phyloP scores from a whole-genome alignment of 2,113 vertebrate species.

The Meles meles region DNA sequence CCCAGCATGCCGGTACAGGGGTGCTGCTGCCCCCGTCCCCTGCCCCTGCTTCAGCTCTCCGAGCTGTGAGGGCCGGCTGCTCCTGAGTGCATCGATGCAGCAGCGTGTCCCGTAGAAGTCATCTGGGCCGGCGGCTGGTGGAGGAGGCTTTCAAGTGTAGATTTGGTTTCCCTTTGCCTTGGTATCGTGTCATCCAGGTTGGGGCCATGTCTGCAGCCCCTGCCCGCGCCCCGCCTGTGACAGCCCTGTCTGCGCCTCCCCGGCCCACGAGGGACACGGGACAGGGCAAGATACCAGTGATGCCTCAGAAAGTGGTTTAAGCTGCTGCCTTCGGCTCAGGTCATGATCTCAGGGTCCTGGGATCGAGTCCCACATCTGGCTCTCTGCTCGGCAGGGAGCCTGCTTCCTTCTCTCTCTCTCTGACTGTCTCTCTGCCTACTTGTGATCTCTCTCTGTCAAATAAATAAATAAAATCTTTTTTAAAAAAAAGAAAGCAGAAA shows the following conservation, averaged over 20 bases:
- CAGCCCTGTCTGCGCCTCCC: neutral
- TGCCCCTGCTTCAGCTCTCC: neutral
- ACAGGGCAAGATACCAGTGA: neutral
- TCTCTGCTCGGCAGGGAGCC: no score
- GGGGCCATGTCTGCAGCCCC: neutral
- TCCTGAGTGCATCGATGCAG: neutral
- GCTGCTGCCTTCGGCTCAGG: no score
- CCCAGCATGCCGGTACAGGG: neutral
- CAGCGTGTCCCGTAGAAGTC: neutral
- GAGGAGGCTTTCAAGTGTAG: neutral
- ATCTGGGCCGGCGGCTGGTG: no score
- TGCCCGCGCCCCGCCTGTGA: neutral
- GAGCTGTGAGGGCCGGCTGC: neutral
- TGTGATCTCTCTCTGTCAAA: no score
- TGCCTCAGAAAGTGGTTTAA: rapidly evolving
- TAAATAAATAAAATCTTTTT: no score
- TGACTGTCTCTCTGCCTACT: no score
- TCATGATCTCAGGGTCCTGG: no score
- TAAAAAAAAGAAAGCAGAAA: no score
- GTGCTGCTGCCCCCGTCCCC: neutral
- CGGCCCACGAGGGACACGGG: neutral
- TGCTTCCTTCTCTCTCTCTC: no score
- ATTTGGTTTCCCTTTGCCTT: neutral
- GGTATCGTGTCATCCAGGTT: neutral
- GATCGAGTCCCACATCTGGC: no score